A percentile compares a stretch with the other conserved stretches of the same genome.
These are phyloP conservation scores for Oryzias melastigma DNA, from an alignment of 2,113 vertebrate species.

Conservation along the genomic window DNA sequence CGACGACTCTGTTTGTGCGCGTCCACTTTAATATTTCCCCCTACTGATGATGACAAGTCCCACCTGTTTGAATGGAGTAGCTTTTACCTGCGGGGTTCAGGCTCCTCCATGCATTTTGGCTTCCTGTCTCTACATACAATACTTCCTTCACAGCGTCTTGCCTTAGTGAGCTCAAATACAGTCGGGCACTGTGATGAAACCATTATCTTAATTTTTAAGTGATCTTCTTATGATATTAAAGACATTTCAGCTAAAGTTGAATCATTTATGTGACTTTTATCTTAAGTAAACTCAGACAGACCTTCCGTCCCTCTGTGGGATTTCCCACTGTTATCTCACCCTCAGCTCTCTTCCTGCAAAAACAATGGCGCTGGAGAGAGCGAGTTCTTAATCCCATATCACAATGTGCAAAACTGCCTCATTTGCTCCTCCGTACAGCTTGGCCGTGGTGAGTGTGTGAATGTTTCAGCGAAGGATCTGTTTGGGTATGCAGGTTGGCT, in stretches of 20 bases:
- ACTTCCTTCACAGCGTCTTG: slow-evolving; percentile 12
- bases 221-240: slow-evolving; percentile 22
- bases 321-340: slow-evolving; percentile 22
- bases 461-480: slow-evolving; percentile 36
- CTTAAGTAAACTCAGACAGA: slow-evolving; percentile 27
- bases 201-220: slow-evolving; percentile 7
- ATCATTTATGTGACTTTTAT: slow-evolving; percentile 18
- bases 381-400: slow-evolving; percentile 42
- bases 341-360: slow-evolving; percentile 23
- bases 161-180: slow-evolving; percentile 1
- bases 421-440: slow-evolving; percentile 43
- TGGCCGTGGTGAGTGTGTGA: slow-evolving; percentile 37
- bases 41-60: slow-evolving; percentile 39
- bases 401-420: slow-evolving; percentile 31
- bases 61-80: slow-evolving; percentile 39
- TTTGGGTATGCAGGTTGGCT: slow-evolving; percentile 39
- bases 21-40: slow-evolving; percentile 25
- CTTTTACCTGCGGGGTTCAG: slow-evolving; percentile 33
- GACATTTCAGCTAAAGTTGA: slow-evolving; percentile 5
- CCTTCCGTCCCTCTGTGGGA: slow-evolving; percentile 4
- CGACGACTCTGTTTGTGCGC: slow-evolving; percentile 34
- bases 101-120: slow-evolving; percentile 34
- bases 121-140: slow-evolving; percentile 39
- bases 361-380: slow-evolving; percentile 21
- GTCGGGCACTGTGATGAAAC: no score